Evolutionary conservation across 2,113 vertebrate genomes (phyloP).

Genomic region (Chloropsis cyanopogon): DNA sequence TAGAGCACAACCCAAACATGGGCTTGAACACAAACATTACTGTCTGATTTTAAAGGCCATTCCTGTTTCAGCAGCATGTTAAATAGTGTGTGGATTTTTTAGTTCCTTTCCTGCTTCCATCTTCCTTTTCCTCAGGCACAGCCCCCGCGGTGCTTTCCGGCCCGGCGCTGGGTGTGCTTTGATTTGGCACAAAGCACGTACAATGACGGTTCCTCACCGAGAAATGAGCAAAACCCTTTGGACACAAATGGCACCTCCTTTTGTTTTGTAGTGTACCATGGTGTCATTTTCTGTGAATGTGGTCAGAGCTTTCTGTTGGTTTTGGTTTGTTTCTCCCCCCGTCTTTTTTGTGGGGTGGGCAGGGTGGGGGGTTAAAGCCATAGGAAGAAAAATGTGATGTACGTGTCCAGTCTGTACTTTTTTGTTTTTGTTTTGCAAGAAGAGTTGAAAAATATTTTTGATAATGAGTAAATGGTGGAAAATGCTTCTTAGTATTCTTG

Average conservation of each 20-base stretch:
- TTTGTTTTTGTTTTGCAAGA: slow-evolving; percentile 86
- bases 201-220: slow-evolving; percentile 76
- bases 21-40: slow-evolving; percentile 47
- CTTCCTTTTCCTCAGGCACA: not conserved
- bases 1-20: slow-evolving; percentile 19
- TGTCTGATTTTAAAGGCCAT: slow-evolving; percentile 36
- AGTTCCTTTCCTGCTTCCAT: slow-evolving; percentile 51
- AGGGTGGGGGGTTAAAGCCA: slow-evolving; percentile 87
- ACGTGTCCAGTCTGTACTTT: slow-evolving; percentile 83
- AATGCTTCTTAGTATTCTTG: slow-evolving; percentile 86
- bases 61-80: slow-evolving; percentile 56
- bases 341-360: slow-evolving; percentile 68
- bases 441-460: slow-evolving; percentile 94
- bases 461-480: slow-evolving; percentile 90
- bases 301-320: slow-evolving; percentile 80
- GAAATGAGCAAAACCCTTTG: slow-evolving; percentile 74
- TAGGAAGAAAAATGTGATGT: slow-evolving; percentile 88
- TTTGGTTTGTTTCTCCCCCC: slow-evolving; percentile 68
- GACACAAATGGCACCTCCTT: slow-evolving; percentile 80
- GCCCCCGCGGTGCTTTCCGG: not conserved
- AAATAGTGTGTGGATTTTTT: slow-evolving; percentile 25
- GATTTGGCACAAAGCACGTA: slow-evolving; percentile 82
- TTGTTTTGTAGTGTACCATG: slow-evolving; percentile 81
- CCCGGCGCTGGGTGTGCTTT: not conserved
- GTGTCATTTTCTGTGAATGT: slow-evolving; percentile 86